Conservation (phyloP, 2,888 invertebrate species). For the Megalurothrips usitatus region DNA sequence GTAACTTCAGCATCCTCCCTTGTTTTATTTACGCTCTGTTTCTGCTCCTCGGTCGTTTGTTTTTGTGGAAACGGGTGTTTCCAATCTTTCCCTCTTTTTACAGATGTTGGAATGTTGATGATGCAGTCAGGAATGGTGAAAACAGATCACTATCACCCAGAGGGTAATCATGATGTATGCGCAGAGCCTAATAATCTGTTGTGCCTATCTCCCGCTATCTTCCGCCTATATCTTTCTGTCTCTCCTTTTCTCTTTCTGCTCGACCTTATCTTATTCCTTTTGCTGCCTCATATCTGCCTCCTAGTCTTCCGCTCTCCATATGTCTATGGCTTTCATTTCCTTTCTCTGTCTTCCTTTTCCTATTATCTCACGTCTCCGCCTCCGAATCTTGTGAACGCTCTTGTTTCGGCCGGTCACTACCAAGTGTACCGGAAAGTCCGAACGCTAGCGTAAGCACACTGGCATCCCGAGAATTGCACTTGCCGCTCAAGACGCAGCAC, state of each 20-base stretch:
- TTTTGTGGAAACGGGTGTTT: conserved; percentile 13
- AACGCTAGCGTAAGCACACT: no score
- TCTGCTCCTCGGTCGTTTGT: not conserved
- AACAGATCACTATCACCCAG: conserved; percentile 62
- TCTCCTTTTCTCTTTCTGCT: not conserved
- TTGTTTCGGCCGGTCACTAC: no score
- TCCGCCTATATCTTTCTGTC: not conserved
- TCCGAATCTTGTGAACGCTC: no score
- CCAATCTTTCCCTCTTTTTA: conserved; percentile 53
- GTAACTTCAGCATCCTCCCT: no score
- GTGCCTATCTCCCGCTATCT: conserved; percentile 32
- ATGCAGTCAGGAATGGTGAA: conserved; percentile 95
- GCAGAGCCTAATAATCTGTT: conserved; percentile 34
- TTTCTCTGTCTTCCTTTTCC: conserved; percentile 10
- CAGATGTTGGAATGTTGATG: conserved; percentile 97
- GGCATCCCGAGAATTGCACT: no score
- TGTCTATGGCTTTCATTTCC: conserved; percentile 29
- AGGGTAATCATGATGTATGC: conserved; percentile 38
- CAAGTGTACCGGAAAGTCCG: no score
- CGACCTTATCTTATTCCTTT: not conserved
- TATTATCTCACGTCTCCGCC: not conserved
- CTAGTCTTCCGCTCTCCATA: conserved; percentile 31
- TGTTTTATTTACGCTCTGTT: no score
- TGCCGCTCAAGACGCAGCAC: no score
- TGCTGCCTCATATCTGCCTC: conserved; percentile 35